Base-by-base conservation (phyloP, 2,888 invertebrate species). In the Callimorpha dominula region DNA sequence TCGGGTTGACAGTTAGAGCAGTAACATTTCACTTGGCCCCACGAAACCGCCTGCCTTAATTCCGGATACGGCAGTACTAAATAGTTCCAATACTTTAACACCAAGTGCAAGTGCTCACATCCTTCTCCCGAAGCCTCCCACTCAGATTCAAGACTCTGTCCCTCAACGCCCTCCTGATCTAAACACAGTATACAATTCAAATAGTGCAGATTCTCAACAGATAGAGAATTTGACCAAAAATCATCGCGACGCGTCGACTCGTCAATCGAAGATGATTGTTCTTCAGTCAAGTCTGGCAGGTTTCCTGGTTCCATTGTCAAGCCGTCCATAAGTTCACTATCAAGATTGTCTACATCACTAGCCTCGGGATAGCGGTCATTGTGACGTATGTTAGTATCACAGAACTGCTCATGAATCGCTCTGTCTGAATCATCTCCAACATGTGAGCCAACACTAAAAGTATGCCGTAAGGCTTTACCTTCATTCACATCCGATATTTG, bases 291-390 rank as follows among this genome's bases (percentile, higher is more conserved):
- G 78, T 95, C 95, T 0, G 95, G 94, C 74, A 94, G 79, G 68
- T 94, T 94, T 0, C 90, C 92, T 0, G 92, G 88, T 67, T 94
- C 94, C 4, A 94, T 82, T 0, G 93, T 91, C 65, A 94, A 81
- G 0, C 92, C 94, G 42, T 93, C 92, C 88, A 94, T 90, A 8
- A 94, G 91, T 73, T 94, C 93, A 64, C 90, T 91, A 68, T 94
- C 94, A 11, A 94, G 83, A 68, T 91, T 91, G 43, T 94, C 95
- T 0, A 92, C 93, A 68, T 94, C 94, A 50, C 85, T 91, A 1
- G 93, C 94, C 70, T 95, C 95, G 0, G 95, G 95, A 72, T 94
- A 95, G 3, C 91, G 89, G 72, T 95, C 94, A 77, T 95, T 95
- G 77, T 94, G 94, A 0, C 90, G 91, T n/a, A 94, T 94, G 75